These are phyloP conservation scores for Terrapene triunguis DNA, from an alignment of 2,113 vertebrate genomes.

Conservation along the genomic window DNA sequence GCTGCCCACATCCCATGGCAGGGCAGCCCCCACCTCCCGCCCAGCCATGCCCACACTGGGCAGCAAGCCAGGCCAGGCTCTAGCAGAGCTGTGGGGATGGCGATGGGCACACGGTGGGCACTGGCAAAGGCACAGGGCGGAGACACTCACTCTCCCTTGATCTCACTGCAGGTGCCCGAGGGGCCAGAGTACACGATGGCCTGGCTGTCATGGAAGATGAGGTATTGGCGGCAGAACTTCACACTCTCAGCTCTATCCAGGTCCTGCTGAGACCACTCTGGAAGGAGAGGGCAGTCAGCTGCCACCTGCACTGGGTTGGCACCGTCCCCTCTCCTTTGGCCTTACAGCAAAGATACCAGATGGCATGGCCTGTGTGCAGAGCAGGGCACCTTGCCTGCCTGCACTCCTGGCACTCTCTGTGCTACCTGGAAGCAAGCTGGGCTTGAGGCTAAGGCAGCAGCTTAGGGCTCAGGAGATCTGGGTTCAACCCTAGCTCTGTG, in stretches of 20 bases:
- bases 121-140: not conserved
- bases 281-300: not conserved
- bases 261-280: slow-evolving; percentile 95
- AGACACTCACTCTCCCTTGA: slow-evolving; percentile 92
- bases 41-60: not conserved
- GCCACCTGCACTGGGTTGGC: not conserved
- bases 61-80: not conserved
- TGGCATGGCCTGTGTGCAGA: no score
- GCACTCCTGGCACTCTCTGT: not conserved
- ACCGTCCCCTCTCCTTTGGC: not conserved
- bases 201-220: slow-evolving; percentile 92
- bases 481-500: not conserved
- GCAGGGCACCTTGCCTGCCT: not conserved
- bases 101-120: fast-evolving
- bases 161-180: slow-evolving; percentile 93
- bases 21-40: not conserved
- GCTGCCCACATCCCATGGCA: not conserved
- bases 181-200: slow-evolving; percentile 91
- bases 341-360: not conserved
- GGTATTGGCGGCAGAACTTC: slow-evolving; percentile 95
- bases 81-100: not conserved
- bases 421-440: not conserved
- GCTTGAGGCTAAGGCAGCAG: not conserved
- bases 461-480: not conserved
- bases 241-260: slow-evolving; percentile 92